Evolutionary conservation across 2,113 vertebrate genomes (phyloP).

Genomic region (Pseudolaguvia tuberculata): DNA sequence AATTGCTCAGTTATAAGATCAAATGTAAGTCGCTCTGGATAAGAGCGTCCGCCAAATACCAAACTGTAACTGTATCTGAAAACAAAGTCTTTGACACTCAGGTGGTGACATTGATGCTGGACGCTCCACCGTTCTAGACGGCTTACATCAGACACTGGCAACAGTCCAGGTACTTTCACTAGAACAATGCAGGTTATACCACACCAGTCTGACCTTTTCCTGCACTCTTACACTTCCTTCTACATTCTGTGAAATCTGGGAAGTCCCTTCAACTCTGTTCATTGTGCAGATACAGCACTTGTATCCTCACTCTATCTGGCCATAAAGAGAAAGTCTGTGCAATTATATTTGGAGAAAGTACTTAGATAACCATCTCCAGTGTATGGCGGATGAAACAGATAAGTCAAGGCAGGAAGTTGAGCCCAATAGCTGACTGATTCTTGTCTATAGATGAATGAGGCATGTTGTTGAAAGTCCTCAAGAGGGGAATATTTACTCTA

Average conservation of each 20-base stretch:
- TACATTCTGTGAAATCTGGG: conserved; percentile 63
- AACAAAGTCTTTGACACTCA: conserved; percentile 27
- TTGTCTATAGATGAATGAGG: conserved; percentile 31
- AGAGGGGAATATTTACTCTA: conserved; percentile 53
- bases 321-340: conserved; percentile 44
- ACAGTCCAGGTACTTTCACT: conserved; percentile 62
- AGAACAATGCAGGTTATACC: conserved; percentile 55
- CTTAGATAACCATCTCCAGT: conserved; percentile 33
- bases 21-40: too few relatives aligned
- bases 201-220: conserved; percentile 35
- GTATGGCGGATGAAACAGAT: conserved; percentile 51
- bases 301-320: conserved; percentile 48
- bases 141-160: conserved; percentile 40
- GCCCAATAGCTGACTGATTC: conserved; percentile 10
- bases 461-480: conserved; percentile 40
- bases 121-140: conserved; percentile 36
- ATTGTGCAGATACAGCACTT: conserved; percentile 38
- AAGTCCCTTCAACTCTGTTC: conserved; percentile 67
- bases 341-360: conserved; percentile 43
- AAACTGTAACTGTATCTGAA: too few relatives aligned
- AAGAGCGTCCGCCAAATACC: too few relatives aligned
- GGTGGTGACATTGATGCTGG: conserved; percentile 4
- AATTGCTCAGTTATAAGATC: too few relatives aligned
- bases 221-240: conserved; percentile 28
- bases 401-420: conserved; percentile 32